Evolutionary conservation across 2,113 vertebrate species (phyloP).

Genomic region (Phoxinus phoxinus): DNA sequence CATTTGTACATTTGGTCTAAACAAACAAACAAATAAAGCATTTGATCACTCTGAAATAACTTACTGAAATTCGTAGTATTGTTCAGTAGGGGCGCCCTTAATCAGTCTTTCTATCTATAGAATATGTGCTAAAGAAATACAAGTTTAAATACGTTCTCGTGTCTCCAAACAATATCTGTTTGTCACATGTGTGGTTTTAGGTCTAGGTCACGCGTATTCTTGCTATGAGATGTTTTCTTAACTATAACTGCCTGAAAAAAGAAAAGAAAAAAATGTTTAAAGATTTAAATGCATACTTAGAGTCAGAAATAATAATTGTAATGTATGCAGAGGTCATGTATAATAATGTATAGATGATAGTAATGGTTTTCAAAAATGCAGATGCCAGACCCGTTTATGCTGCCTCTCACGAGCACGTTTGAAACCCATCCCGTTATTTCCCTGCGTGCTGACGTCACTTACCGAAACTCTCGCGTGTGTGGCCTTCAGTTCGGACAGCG

Average conservation of each 20-base stretch:
- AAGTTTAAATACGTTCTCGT: neutral
- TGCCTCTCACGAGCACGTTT: neutral
- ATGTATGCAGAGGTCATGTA: neutral
- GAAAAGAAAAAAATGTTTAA: too few species aligned
- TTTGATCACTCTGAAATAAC: neutral
- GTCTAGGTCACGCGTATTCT: neutral
- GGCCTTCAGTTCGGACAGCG: slow-evolving; percentile 5
- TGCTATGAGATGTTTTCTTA: neutral
- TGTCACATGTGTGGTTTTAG: neutral
- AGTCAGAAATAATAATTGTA: neutral
- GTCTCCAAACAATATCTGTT: neutral
- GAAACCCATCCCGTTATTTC: slow-evolving; percentile 17
- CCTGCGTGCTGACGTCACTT: slow-evolving; percentile 41
- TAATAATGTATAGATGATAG: neutral
- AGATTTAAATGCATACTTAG: too few species aligned
- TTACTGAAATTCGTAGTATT: neutral
- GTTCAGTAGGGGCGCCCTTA: neutral
- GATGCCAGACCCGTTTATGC: neutral
- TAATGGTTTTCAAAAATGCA: neutral
- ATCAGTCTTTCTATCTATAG: neutral
- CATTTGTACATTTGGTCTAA: neutral
- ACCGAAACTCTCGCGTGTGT: neutral
- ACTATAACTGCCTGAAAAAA: neutral
- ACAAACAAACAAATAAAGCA: neutral
- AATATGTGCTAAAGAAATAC: neutral